Percentiles rank a stretch among this genome's conserved stretches.
Evolutionary conservation across 2,113 vertebrate genomes (phyloP).

Genomic region (Ariopsis seemanni): DNA sequence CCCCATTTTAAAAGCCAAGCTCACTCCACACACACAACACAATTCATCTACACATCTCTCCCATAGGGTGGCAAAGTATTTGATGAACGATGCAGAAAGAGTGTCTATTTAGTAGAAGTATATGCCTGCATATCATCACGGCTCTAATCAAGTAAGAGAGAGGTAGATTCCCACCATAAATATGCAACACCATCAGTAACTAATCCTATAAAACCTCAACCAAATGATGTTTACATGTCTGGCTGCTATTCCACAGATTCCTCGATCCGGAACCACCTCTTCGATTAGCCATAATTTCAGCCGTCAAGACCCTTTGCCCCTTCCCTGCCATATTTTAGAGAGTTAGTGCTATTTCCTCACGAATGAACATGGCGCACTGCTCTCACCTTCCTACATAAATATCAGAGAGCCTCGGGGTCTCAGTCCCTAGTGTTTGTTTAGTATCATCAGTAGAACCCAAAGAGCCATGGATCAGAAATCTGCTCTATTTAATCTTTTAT

Average conservation of each 20-base stretch:
- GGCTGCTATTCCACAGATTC: slow-evolving; percentile 32
- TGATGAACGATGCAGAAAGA: slow-evolving; percentile 5
- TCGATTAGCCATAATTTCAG: slow-evolving; percentile 10
- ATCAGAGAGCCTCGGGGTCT: slow-evolving; percentile 27
- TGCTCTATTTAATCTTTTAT: slow-evolving; percentile 30
- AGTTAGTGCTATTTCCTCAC: not conserved
- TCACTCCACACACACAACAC: slow-evolving; percentile 28
- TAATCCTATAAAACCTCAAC: slow-evolving; percentile 10
- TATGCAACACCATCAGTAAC: not conserved
- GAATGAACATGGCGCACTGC: slow-evolving; percentile 17
- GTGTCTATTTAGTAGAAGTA: not conserved
- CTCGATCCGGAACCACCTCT: slow-evolving; percentile 41
- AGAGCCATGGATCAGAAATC: slow-evolving; percentile 5
- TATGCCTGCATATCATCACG: not conserved
- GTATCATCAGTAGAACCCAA: slow-evolving; percentile 8
- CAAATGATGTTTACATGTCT: slow-evolving; percentile 32
- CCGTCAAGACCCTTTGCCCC: not conserved
- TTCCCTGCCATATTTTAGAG: not conserved
- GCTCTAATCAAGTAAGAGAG: not conserved
- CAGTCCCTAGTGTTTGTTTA: not conserved
- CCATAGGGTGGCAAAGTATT: not conserved
- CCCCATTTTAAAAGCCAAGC: slow-evolving; percentile 25
- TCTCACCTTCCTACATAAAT: slow-evolving; percentile 52
- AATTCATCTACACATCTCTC: slow-evolving; percentile 25
- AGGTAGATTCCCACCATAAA: slow-evolving; percentile 8